Percentiles rank a stretch among this genome's conserved stretches.
Evolutionary conservation across 2,113 vertebrate species (phyloP).

Genomic region (Camelus dromedarius): DNA sequence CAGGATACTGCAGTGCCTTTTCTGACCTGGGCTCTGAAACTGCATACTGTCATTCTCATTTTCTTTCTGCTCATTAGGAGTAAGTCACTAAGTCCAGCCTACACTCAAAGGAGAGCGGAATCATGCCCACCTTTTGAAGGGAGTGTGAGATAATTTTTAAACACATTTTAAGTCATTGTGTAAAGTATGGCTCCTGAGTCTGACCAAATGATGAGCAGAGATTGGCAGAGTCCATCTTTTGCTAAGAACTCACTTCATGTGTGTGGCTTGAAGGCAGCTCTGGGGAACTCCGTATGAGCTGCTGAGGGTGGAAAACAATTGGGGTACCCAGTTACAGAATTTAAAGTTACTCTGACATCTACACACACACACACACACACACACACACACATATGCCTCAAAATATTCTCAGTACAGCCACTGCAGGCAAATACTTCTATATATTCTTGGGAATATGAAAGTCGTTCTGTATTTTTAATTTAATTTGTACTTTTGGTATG

Average conservation of each 20-base stretch:
- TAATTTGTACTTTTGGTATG: neutral
- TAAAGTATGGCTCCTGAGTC: neutral
- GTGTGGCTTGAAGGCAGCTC: neutral
- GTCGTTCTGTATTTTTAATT: neutral
- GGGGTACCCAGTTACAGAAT: neutral
- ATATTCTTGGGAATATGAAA: neutral
- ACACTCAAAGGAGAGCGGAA: neutral
- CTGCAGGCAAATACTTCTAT: neutral
- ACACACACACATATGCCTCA: neutral
- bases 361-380: too few species aligned
- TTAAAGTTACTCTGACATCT: neutral
- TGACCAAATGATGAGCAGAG: neutral
- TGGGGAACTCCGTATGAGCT: neutral
- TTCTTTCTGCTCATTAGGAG: neutral
- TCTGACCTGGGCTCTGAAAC: neutral
- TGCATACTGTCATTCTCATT: neutral
- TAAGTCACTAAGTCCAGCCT: neutral
- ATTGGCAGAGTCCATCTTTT: neutral
- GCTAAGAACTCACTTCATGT: neutral
- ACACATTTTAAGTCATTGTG: neutral
- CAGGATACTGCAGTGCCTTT: neutral
- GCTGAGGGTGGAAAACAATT: neutral
- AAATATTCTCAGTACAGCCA: neutral
- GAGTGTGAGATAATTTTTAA: neutral
- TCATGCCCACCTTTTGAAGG: neutral